Base-by-base conservation (phyloP, 2,888 invertebrate species). In the Caenorhabditis sulstoni region DNA sequence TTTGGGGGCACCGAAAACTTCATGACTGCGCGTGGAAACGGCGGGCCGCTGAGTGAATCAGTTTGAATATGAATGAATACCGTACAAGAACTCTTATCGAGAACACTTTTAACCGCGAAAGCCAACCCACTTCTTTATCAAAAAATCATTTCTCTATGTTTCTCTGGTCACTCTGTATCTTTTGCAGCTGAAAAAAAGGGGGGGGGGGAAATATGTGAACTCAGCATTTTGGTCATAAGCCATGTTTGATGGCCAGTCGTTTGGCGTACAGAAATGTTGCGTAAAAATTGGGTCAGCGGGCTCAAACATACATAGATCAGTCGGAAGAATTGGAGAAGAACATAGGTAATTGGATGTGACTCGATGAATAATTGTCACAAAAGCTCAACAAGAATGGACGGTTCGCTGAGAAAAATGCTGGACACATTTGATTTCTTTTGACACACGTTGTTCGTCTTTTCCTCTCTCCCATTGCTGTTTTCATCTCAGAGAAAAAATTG, bases 161-260 rank as follows among this genome's bases (percentile, higher is more conserved):
- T 58, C 64, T 64, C 29, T 73, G 64, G 52, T 64, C 64, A 64
- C 29, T 57, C 57, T 62, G 71, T 57, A 62, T 53, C 41, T 59
- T 35, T 68, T 62, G 47, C 61, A 41, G 16, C 1, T 57, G 49
- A 41, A n/a, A n/a, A n/a, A n/a, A n/a, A n/a, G 29, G 3, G 29
- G 3, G 29, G 5, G n/a, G 14, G 20, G 16, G 35, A 61, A 64
- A 64, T 35, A 45, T 71, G 58, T 58, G 52, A 50, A 73, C 73
- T 73, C 64, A 64, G 73, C 73, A 35, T 58, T 64, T 44, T 29
- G 55, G 50, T 58, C 64, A 73, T 47, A 55, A 64, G 61, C 39
- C 57, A 71, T 18, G 18, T 71, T 62, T 55, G 18, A 47, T 23
- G n/a, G 0, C n/a, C 14, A 16, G 22, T 1, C 5, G 44, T n/a